Evolutionary conservation across 2,888 invertebrate genomes (phyloP), one percentile per base, ranked within the genome.

Genomic region (Meandrusa payeni): DNA sequence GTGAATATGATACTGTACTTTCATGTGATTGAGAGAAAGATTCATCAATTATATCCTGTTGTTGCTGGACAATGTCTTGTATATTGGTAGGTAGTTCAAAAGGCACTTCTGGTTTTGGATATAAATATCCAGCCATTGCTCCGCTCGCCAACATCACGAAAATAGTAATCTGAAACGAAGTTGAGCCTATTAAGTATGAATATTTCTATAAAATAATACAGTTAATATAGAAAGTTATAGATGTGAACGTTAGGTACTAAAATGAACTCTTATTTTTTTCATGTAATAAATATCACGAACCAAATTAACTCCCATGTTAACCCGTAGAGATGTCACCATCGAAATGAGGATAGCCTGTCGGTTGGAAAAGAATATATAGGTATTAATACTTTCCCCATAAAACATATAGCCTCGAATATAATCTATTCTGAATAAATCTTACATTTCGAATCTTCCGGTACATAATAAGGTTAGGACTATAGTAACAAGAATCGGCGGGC

Each of bases 371-470:
- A 47, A 36, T 69, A 66, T 74, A 69, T 78, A 44, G 28, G 10
- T 22, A 73, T 77, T 72, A 71, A 70, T 57, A 61, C 74, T 77
- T 76, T 76, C 75, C 61, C 70, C 58, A 49, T 62, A 46, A 57
- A 48, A 57, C 53, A 59, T 56, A 54, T 52, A 50, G 51, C 48
- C 50, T 55, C 54, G 47, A 64, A 63, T 54, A 61, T 66, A 61
- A 57, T 58, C 56, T 55, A 66, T 68, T 76, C 70, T 57, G 64
- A 66, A 72, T 77, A 73, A 68, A 65, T 51, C 56, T 61, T 61
- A 49, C 58, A 52, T 59, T 55, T 48, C 47, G 7, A 54, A 55
- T 55, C 51, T 58, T 68, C 69, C 66, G 60, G 63, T 51, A 52
- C 42, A 37, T 10, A 13, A 23, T 11, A 34, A 29, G 20, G 2